Evolutionary conservation across 2,888 invertebrate genomes (phyloP), one percentile per base, ranked within the genome.

Genomic region (Noctua janthe): DNA sequence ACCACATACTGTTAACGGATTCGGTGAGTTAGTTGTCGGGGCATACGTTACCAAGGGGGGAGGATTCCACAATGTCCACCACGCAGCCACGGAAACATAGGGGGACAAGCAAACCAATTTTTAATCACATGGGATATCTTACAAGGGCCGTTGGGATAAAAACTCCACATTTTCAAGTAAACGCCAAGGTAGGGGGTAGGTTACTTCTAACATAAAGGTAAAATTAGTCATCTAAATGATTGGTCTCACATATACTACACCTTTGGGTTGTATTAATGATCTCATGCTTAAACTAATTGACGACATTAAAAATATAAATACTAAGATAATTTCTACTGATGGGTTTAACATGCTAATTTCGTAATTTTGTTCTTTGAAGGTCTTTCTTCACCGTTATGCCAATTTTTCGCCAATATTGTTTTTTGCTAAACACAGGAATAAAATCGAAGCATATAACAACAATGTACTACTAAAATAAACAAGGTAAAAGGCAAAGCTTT

Each of bases 1-100:
- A 99, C 99, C 97, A 99, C 99, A 98, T 99, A 99, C 99, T 99
- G 96, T 91, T 92, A 90, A 92, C 92, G 92, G 91, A 84, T 64
- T 83, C 88, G 92, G 92, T 92, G 94, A 93, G 94, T 96, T 95
- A 96, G 94, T 94, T 90, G 92, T 90, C 92, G 87, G 93, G 93
- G 91, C 89, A 88, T 96, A 97, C 96, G 92, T 96, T 96, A 96
- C 96, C 96, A 90, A 84, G 84, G 92, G 92, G 92, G 86, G 91
- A 91, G 94, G 94, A 90, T 89, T 91, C 91, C 93, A 94, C 92
- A 92, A 91, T 82, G 93, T 94, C 95, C 95, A 91, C 89, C 93
- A 92, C 94, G 95, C 95, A 94, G 95, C 96, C 92, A 92, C 95
- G 91, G 95, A 93, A 74, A 96, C 97, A 97, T 96, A 95, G 90